Conservation (phyloP, 2,113 vertebrate species). For the Sigmodon hispidus region DNA sequence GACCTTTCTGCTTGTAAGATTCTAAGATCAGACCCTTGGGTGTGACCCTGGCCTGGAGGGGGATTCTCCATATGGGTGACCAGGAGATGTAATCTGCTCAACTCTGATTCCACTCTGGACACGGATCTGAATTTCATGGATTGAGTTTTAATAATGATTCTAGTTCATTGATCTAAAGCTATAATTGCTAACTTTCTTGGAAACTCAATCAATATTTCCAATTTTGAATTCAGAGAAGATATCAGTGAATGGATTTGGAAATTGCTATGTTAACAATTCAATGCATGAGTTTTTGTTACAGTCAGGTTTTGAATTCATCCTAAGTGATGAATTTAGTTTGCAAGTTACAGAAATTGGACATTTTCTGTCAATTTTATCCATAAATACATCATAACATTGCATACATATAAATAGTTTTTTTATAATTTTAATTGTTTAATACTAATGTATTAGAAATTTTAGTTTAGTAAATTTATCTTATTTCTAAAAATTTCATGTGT, state of each 20-base stretch:
- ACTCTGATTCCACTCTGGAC: too few species aligned
- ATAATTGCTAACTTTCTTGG: background rate
- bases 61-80: too few species aligned
- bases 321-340: background rate
- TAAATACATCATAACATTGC: constrained; percentile 1
- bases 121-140: too few species aligned
- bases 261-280: background rate
- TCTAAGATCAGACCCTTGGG: too few species aligned
- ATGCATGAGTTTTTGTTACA: background rate
- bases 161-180: background rate
- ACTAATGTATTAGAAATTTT: background rate
- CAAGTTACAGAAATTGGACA: background rate
- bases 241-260: background rate
- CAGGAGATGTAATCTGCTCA: too few species aligned
- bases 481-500: background rate
- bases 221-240: background rate
- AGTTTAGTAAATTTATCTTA: background rate
- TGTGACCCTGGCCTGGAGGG: too few species aligned
- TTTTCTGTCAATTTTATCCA: background rate
- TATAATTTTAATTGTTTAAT: background rate
- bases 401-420: background rate
- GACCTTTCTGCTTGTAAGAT: too few species aligned
- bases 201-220: background rate
- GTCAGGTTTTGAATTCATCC: background rate
- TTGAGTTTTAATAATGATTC: background rate